Base-by-base conservation (phyloP, 2,888 invertebrate genomes). In the Melieria omissa region DNA sequence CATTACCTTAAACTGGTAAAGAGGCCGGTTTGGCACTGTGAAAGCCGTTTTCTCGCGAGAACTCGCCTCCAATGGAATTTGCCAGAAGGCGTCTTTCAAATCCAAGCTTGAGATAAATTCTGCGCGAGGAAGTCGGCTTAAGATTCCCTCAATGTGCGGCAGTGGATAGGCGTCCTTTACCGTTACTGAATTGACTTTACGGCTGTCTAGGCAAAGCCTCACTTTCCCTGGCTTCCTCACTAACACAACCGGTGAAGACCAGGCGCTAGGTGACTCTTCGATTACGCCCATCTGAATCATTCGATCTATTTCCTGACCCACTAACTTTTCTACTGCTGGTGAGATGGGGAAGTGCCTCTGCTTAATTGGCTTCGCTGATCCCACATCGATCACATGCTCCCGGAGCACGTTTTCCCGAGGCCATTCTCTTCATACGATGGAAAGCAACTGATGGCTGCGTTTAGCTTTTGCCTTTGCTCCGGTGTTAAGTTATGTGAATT, bases 261-360 rank as follows among this genome's bases (percentile, higher is more conserved):
- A 66, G 0, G 74, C 54, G 14, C 74, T 73, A 7, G 55, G 67
- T 7, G 73, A 73, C 12, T 73, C 69, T 6, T 71, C 73, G 4
- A 73, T 73, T 0, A 72, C 61, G 2, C 55, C 62, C 65, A 66
- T 55, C 8, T n/a, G n/a, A n/a, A n/a, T n/a, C n/a, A n/a, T n/a
- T n/a, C n/a, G n/a, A n/a, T n/a, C n/a, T n/a, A n/a, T n/a, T n/a
- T n/a, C n/a, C n/a, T n/a, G n/a, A n/a, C n/a, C n/a, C n/a, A n/a
- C n/a, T n/a, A n/a, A n/a, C n/a, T n/a, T n/a, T n/a, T n/a, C n/a
- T n/a, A n/a, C n/a, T n/a, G n/a, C n/a, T n/a, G n/a, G n/a, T n/a
- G n/a, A n/a, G n/a, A n/a, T n/a, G n/a, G n/a, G n/a, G n/a, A n/a
- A n/a, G n/a, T n/a, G n/a, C n/a, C n/a, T n/a, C n/a, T n/a, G n/a